Percentiles rank a stretch among this genome's conserved stretches.
These are phyloP conservation scores for Salvelinus fontinalis DNA, from an alignment of 2,113 vertebrate species.

Conservation along the genomic window DNA sequence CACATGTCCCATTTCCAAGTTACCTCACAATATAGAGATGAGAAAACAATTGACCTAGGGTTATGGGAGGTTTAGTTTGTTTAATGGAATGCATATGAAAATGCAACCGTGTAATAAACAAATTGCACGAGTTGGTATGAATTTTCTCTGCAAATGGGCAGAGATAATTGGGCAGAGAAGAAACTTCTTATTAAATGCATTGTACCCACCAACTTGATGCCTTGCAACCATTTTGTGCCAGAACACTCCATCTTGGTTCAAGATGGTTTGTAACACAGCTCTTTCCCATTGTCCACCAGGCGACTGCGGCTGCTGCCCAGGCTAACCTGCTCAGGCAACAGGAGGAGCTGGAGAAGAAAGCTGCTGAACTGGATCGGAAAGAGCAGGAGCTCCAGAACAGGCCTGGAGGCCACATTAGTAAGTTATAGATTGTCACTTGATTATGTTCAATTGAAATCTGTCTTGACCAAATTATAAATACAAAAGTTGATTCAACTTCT, in stretches of 20 bases:
- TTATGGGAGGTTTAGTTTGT: too few species aligned
- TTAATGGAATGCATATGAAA: too few species aligned
- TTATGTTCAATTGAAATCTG: neutral
- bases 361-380: constrained; percentile 91
- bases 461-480: neutral
- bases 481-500: neutral
- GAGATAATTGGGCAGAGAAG: too few species aligned
- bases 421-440: neutral
- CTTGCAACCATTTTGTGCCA: too few species aligned
- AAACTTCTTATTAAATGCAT: neutral
- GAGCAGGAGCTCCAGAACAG: constrained; percentile 86
- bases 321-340: constrained; percentile 89
- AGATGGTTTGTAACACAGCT: neutral
- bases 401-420: neutral
- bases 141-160: too few species aligned
- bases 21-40: neutral
- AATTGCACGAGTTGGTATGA: too few species aligned
- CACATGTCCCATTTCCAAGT: neutral
- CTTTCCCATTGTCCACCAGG: constrained; percentile 61
- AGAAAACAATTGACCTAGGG: too few species aligned
- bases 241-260: too few species aligned
- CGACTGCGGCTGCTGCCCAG: constrained; percentile 81
- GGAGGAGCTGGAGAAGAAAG: constrained; percentile 93
- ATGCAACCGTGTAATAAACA: too few species aligned
- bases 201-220: too few species aligned